Base-by-base conservation (phyloP, 2,888 invertebrate species). In the Busseola fusca region DNA sequence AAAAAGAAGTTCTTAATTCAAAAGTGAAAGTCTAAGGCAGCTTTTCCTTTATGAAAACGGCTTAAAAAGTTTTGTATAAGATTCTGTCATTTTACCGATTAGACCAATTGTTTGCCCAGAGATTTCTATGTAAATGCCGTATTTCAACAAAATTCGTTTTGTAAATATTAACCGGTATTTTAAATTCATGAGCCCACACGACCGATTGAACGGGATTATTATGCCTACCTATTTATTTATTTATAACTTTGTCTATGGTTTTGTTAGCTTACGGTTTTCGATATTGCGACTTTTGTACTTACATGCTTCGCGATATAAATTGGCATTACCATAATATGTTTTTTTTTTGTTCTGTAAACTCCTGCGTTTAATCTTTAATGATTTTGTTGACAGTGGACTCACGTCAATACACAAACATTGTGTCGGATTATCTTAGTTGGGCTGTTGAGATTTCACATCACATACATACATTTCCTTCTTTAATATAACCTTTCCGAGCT, bases 111-210 rank as follows among this genome's bases (percentile, higher is more conserved):
- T 71, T 78, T 68, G n/a, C 30, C 3, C 0, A 58, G 42, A 71
- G 34, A 60, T 50, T n/a, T 68, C 67, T 62, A 52, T 56, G 64
- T 63, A 82, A 81, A 71, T 45, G 10, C 12, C 57, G 64, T 72
- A 69, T 62, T 58, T 58, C 60, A 81, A 84, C 54, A 65, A 67
- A 77, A 74, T 81, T 63, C 37, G 3, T 6, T 62, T 25, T 27
- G 71, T 67, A 81, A 72, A 81, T 70, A 83, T 64, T 66, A 64
- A 30, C 34, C 54, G n/a, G 48, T 65, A 69, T 72, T 64, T 62
- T 45, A 56, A 63, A 71, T 64, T 62, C 58, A 71, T 45, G 50
- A 3, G 57, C 66, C n/a, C n/a, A 45, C 48, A 71, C 58, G 21
- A 50, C 21, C 34, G 18, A 81, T 67, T 45, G 59, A 27, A 21